These are phyloP conservation scores for Melanargia galathea DNA, from an alignment of 2,888 invertebrate species.

Conservation along the genomic window DNA sequence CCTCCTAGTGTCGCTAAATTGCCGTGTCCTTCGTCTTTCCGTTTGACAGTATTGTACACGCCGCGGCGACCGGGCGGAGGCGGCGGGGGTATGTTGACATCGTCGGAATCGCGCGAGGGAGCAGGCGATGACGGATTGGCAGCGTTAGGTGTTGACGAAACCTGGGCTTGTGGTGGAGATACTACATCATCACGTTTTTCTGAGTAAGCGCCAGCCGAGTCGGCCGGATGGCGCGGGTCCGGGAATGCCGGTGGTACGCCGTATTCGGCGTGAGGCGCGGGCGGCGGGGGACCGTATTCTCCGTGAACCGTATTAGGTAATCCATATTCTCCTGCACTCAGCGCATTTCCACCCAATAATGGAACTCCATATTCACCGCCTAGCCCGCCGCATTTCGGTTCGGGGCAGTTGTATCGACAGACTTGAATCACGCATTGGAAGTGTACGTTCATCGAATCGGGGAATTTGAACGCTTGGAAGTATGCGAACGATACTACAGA, in stretches of 20 bases:
- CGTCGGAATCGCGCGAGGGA: constrained; percentile 80
- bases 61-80: constrained; percentile 91
- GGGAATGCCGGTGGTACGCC: constrained; percentile 91
- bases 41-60: constrained; percentile 92
- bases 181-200: constrained; percentile 91
- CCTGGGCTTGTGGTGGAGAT: constrained; percentile 91
- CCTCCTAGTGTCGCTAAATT: constrained; percentile 92
- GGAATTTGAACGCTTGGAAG: constrained; percentile 98
- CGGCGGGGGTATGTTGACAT: constrained; percentile 91
- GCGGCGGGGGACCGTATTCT: constrained; percentile 88
- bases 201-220: constrained; percentile 91
- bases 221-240: constrained; percentile 93
- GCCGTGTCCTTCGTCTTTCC: constrained; percentile 89
- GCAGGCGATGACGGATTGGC: constrained; percentile 80
- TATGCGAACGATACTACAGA: constrained; percentile 97
- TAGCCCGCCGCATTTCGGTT: constrained; percentile 92
- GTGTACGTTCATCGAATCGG: constrained; percentile 98
- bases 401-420: constrained; percentile 95
- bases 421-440: constrained; percentile 98
- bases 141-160: constrained; percentile 87
- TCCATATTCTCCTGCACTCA: constrained; percentile 85
- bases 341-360: constrained; percentile 83
- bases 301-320: constrained; percentile 78
- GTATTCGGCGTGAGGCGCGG: constrained; percentile 85
- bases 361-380: constrained; percentile 87